Percentiles rank a stretch among this genome's conserved stretches.
Conservation (phyloP, 2,888 invertebrate genomes). For the Meteorus colon region DNA sequence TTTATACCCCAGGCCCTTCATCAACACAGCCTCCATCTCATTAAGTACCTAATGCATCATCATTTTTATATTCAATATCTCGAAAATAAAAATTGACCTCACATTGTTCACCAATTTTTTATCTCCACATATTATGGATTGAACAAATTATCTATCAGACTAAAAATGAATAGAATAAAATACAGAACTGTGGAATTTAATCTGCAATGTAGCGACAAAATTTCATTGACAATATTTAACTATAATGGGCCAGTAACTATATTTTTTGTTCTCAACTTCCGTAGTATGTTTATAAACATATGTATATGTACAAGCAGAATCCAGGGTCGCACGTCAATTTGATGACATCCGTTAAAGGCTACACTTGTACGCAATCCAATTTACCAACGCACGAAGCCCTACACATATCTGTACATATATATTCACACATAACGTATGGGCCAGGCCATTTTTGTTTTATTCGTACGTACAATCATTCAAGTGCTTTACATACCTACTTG, state of each 20-base stretch:
- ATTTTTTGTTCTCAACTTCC: slow-evolving; percentile 49
- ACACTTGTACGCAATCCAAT: slow-evolving; percentile 71
- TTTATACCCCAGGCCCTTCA: slow-evolving; percentile 18
- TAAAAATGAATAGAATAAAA: too few species aligned
- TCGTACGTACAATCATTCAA: slow-evolving; percentile 40
- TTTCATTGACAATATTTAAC: not conserved
- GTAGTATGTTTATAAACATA: slow-evolving; percentile 23
- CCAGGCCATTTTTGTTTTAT: slow-evolving; percentile 61
- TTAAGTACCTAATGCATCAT: not conserved
- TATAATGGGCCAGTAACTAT: slow-evolving; percentile 17
- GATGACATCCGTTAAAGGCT: slow-evolving; percentile 70
- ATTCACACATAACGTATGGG: slow-evolving; percentile 16
- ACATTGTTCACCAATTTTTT: too few species aligned
- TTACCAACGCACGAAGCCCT: slow-evolving; percentile 67
- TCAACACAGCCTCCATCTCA: not conserved
- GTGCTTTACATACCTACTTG: slow-evolving; percentile 16
- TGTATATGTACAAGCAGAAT: slow-evolving; percentile 25
- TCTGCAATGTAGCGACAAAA: not conserved
- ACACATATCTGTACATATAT: slow-evolving; percentile 39
- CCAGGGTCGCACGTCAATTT: slow-evolving; percentile 71
- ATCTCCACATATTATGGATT: too few species aligned
- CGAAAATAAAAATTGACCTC: not conserved
- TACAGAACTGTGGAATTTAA: not conserved
- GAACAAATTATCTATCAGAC: too few species aligned
- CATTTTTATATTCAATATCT: slow-evolving; percentile 7